Conservation (phyloP, 2,888 invertebrate species). For the Proisotoma minuta region DNA sequence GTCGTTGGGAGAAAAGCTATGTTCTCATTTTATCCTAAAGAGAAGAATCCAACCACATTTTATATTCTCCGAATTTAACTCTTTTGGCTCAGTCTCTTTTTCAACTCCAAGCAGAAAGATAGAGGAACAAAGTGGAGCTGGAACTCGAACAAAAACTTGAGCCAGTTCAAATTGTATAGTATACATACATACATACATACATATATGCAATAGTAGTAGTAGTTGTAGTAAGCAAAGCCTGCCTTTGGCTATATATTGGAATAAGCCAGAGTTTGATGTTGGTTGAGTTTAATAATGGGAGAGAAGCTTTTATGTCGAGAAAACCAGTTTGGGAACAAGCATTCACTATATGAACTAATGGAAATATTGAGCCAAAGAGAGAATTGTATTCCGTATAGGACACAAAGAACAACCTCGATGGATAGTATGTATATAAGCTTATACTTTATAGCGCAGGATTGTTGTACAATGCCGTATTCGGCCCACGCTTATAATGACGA, state of each 20-base stretch:
- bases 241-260: not conserved
- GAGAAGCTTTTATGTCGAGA: slow-evolving; percentile 4
- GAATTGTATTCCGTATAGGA: too few relatives aligned
- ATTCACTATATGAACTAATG: slow-evolving; percentile 6
- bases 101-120: not conserved
- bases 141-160: slow-evolving; percentile 1
- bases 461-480: too few relatives aligned
- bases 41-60: slow-evolving; percentile 6
- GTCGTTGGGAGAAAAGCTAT: slow-evolving; percentile 3
- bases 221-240: not conserved
- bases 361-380: slow-evolving; percentile 16
- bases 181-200: not conserved
- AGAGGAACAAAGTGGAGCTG: not conserved
- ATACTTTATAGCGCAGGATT: too few relatives aligned
- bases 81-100: slow-evolving; percentile 6
- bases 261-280: slow-evolving; percentile 6
- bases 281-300: slow-evolving; percentile 6
- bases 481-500: too few relatives aligned
- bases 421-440: too few relatives aligned
- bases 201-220: not conserved
- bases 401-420: too few relatives aligned
- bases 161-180: too few relatives aligned
- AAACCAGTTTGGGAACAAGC: slow-evolving; percentile 4
- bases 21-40: not conserved
- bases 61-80: slow-evolving; percentile 4